phyloP scores from a whole-genome alignment of 2,888 invertebrate genomes.

The Galerucella nymphaeae region DNA sequence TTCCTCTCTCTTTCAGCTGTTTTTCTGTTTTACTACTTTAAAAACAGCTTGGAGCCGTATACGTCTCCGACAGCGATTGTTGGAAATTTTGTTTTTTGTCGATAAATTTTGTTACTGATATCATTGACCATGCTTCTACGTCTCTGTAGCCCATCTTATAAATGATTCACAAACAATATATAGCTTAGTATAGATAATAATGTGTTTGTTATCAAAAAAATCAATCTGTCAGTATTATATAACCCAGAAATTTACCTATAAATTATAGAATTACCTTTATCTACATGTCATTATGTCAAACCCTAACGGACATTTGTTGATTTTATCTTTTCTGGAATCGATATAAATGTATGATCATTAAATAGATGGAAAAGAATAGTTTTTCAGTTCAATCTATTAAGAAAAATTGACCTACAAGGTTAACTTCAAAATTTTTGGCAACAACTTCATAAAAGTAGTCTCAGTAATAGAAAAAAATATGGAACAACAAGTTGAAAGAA shows the following conservation, averaged over 20 bases:
- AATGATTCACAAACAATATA: slow-evolving; percentile 27
- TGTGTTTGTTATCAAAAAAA: slow-evolving; percentile 29
- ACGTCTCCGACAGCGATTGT: too few species aligned
- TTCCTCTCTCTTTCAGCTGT: too few species aligned
- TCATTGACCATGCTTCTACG: not conserved
- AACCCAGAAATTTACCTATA: slow-evolving; percentile 30
- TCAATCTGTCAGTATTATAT: slow-evolving; percentile 21
- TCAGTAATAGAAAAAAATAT: too few species aligned
- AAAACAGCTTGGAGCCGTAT: too few species aligned
- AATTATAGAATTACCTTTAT: slow-evolving; percentile 30
- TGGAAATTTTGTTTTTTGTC: too few species aligned
- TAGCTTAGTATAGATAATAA: slow-evolving; percentile 26
- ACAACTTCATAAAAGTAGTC: too few species aligned
- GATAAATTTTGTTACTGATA: too few species aligned
- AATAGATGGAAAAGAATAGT: slow-evolving; percentile 2
- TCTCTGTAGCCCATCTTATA: slow-evolving; percentile 6
- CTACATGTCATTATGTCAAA: slow-evolving; percentile 31
- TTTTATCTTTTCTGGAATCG: slow-evolving; percentile 7
- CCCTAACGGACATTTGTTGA: not conserved
- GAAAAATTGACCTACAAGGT: too few species aligned
- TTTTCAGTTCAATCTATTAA: too few species aligned
- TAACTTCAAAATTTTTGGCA: too few species aligned
- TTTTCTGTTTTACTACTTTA: too few species aligned
- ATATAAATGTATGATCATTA: slow-evolving; percentile 12
- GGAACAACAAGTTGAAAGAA: too few species aligned